Evolutionary conservation across 1,140 invertebrate genomes (phyloP), one percentile per base, ranked within the genome.

Genomic region (Drosophila sturtevanti): DNA sequence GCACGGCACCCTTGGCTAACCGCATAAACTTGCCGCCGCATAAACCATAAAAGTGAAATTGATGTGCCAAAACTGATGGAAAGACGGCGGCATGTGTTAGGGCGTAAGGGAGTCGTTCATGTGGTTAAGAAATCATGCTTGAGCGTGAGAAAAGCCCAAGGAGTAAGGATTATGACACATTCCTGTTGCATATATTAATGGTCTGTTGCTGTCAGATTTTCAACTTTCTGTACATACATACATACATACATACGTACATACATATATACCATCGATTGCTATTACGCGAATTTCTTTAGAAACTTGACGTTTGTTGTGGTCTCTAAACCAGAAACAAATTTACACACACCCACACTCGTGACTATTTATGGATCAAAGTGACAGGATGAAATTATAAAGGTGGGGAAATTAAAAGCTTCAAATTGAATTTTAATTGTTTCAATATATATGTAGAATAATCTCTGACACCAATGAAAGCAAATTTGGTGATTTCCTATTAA

Each of bases 151-250:
- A 31, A 4, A 6, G n/a, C 14, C 14, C 41, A 16, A 7, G 9
- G 41, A 44, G 41, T 48, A 48, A 48, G 18, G 41, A 48, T 48
- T 48, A 48, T 48, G 41, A 48, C 41, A 48, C 41, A 48, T 48
- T 21, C 16, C 41, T 48, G 11, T 48, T 48, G 41, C 41, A 48
- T 48, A 48, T 48, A 48, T 48, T 48, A 48, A 48, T 48, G 41
- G 41, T 48, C 41, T 48, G 41, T 48, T 21, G 16, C 41, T 21
- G 41, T 48, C 41, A 21, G 41, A 21, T 48, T 48, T 18, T 48
- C 7, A 48, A 31, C 38, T 21, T 62, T 48, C 22, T 14, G 6
- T 7, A 31, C 6, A 31, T 31, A 18, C 12, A 18, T 16, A 16
- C 14, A 44, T 6, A 16, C 14, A 31, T 31, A 31, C 18, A 44